Evolutionary conservation across 2,888 invertebrate genomes (phyloP), one percentile per base, ranked within the genome.

Genomic region (Schizotus pectinicornis): DNA sequence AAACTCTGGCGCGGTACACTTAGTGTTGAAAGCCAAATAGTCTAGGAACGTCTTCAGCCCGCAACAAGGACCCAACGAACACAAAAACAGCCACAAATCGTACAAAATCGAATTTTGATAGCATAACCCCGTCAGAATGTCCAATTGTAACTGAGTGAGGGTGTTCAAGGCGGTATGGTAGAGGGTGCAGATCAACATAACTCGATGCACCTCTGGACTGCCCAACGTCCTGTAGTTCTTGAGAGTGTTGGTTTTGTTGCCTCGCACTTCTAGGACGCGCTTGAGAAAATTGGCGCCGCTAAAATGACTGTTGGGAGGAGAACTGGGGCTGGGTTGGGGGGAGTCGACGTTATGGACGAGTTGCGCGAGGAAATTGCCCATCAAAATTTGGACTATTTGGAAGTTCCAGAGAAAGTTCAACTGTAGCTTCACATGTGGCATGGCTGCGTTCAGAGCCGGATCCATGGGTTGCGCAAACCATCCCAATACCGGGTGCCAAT

Each of bases 401-500:
- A 81, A 77, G 62, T 83, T 81, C 85, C 85, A 85, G 50, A 85
- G 69, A 66, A 83, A 76, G 60, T 83, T 82, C 52, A 84, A 76
- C 64, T 85, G 85, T 45, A 77, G 77, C 70, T 84, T 84, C 1
- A 80, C 73, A 56, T 77, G 76, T 43, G 84, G 84, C 59, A 85
- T 85, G 0, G 85, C 84, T 0, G 85, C 84, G 38, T 86, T 85
- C 47, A 80, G 63, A 0, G 83, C 81, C 0, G 82, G 81, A 22
- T 84, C 85, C 66, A 84, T 74, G 75, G 86, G 83, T 69, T 85
- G 84, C 48, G 83, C 84, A 77, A 97, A 96, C 96, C 98, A 98
- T 35, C 98, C 98, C 7, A 99, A 85, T 14, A 98, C 89, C 3
- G 98, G 98, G 80, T 99, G 98, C 98, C 98, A 99, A 79, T 97